Base-by-base conservation (phyloP, 2,113 vertebrate genomes). In the Corythoichthys intestinalis region DNA sequence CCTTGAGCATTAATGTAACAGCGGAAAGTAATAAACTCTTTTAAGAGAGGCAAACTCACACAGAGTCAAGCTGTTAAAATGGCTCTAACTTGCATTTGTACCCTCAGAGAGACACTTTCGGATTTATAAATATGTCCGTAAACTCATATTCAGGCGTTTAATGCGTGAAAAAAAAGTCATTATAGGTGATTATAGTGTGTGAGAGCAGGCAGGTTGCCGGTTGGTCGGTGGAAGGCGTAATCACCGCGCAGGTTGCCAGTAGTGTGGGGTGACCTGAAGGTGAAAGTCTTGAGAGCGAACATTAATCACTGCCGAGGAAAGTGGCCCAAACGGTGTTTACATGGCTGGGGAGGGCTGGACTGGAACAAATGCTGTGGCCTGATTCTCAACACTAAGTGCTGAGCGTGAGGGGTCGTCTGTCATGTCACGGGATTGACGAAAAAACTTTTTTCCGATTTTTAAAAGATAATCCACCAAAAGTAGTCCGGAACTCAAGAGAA, bases 1-100 rank as follows among this genome's bases (percentile, higher is more conserved):
- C 85, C 75, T 72, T 48, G 72, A 75, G 82, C 76, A 75, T 73
- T 64, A 76, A 73, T 72, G 78, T 65, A 77, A 57, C 69, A 66
- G 76, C 35, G 37, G 69, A 76, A 83, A 79, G 85, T 88, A 88
- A 89, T 88, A 85, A 83, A 78, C 80, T 64, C 72, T 74, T 83
- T 70, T 81, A 73, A 85, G 38, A 86, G 79, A 84, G 77, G 66
- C 58, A 73, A 69, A 77, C 72, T 80, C 82, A 85, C 75, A 75
- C 82, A 67, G 83, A 79, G 87, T 81, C 78, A 81, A 81, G 76
- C 79, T 85, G 83, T 73, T 87, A 74, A 75, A 87, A 82, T 76
- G 54, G 71, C 71, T 84, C 61, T 44, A 44, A 74, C 74, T 76
- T 80, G 81, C 78, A 83, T 81, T 79, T 76, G 56, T 64, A 50